Percentiles rank a stretch among this genome's conserved stretches.
Evolutionary conservation across 2,797 vertebrate species (phyloP).

Genomic region (Pipistrellus nathusii): DNA sequence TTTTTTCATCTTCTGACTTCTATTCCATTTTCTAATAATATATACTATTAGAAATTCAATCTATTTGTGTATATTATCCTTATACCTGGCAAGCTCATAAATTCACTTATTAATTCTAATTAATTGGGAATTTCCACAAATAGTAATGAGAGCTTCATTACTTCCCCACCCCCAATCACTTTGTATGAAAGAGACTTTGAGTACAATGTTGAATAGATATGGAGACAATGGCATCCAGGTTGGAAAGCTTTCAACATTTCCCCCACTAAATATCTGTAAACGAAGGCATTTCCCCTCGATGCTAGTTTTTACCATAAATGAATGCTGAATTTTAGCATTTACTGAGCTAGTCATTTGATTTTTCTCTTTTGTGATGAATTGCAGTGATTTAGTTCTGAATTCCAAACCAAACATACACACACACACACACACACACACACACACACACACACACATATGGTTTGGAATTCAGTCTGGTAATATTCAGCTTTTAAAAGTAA

Average conservation of each 20-base stretch:
- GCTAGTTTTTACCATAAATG: neutral
- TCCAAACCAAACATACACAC: neutral
- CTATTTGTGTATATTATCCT: neutral
- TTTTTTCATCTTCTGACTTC: slow-evolving; percentile 8
- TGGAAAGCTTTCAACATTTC: neutral
- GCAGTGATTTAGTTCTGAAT: neutral
- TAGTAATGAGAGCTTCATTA: neutral
- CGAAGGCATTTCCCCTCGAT: neutral
- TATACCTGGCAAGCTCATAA: neutral
- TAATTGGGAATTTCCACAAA: neutral
- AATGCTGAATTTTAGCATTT: neutral
- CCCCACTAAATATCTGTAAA: neutral
- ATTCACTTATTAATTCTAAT: slow-evolving; percentile 15
- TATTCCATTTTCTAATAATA: neutral
- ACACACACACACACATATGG: too few species aligned
- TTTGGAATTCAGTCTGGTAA: neutral
- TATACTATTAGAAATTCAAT: neutral
- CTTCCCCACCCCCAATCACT: neutral
- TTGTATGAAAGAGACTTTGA: neutral
- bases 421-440: too few species aligned
- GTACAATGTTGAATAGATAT: neutral
- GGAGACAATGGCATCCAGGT: neutral
- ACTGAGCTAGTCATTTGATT: neutral
- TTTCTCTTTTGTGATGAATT: neutral
- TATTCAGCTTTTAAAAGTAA: neutral